Percentiles rank a stretch among this genome's conserved stretches.
phyloP scores from a whole-genome alignment of 2,888 invertebrate genomes.

The Lumbricus terrestris region DNA sequence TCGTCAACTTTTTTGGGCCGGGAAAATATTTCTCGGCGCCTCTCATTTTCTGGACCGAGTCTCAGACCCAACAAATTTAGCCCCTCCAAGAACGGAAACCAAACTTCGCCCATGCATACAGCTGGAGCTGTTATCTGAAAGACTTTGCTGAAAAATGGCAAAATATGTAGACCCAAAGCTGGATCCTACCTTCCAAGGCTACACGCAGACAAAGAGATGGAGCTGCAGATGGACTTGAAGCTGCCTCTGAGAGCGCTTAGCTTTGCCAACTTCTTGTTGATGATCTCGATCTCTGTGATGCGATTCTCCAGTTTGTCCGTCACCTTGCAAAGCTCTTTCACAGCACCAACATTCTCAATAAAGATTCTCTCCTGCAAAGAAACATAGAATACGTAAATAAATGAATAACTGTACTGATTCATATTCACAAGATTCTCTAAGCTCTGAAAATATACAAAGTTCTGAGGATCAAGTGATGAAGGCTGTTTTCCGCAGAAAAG shows the following conservation, averaged over 20 bases:
- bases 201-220: slow-evolving; percentile 7
- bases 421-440: background rate
- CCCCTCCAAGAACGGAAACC: too few relatives aligned
- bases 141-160: background rate
- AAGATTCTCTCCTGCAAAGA: slow-evolving; percentile 80
- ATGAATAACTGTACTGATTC: background rate
- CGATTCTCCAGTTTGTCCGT: slow-evolving; percentile 90
- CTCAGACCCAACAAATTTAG: too few relatives aligned
- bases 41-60: too few relatives aligned
- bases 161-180: background rate
- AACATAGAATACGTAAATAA: background rate
- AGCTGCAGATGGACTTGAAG: slow-evolving; percentile 14
- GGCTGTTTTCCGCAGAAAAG: background rate
- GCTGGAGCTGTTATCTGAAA: background rate
- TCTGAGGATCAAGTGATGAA: background rate
- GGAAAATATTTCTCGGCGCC: too few relatives aligned
- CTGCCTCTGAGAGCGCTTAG: background rate
- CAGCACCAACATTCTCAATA: slow-evolving; percentile 98
- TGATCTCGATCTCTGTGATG: slow-evolving; percentile 85
- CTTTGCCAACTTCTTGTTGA: slow-evolving; percentile 7
- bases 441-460: background rate
- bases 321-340: slow-evolving; percentile 93
- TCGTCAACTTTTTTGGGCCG: too few relatives aligned
- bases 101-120: too few relatives aligned
- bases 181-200: background rate